Conservation (phyloP, 2,888 invertebrate species). For the Oscheius onirici region DNA sequence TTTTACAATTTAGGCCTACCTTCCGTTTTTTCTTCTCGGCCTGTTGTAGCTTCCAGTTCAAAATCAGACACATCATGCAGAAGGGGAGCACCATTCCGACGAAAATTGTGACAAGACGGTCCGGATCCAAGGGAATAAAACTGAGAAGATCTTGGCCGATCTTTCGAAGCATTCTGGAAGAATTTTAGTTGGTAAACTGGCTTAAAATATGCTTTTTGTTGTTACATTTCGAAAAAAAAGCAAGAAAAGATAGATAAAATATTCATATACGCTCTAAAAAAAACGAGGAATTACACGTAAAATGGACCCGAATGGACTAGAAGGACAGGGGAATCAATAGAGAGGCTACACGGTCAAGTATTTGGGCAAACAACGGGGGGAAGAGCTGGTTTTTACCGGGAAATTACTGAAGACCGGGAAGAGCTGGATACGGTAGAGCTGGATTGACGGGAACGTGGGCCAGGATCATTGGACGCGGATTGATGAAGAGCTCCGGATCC, state of each 20-base stretch:
- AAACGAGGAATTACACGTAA: no score
- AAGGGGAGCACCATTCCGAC: constrained; percentile 36
- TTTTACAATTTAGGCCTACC: constrained; percentile 15
- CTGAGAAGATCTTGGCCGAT: neutral
- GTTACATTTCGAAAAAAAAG: no score
- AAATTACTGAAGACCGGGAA: constrained; percentile 2
- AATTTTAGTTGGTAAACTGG: no score
- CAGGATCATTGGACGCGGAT: constrained; percentile 5
- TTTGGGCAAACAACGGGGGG: constrained; percentile 12
- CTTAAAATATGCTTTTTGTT: no score
- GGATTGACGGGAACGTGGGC: constrained; percentile 8
- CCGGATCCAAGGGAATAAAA: neutral
- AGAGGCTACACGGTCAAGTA: constrained; percentile 13
- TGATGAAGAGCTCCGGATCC: neutral
- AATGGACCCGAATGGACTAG: no score
- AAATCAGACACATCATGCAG: constrained; percentile 40
- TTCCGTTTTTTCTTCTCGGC: constrained; percentile 37
- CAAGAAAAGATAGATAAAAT: no score
- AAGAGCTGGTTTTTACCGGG: neutral
- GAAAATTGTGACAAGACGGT: constrained; percentile 17
- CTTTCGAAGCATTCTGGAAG: neutral
- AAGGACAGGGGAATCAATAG: constrained; percentile 2
- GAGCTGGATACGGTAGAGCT: constrained; percentile 2
- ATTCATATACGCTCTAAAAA: no score
- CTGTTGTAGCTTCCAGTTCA: constrained; percentile 45